phyloP scores from a whole-genome alignment of 2,888 invertebrate species.

The Drosophila borealis region DNA sequence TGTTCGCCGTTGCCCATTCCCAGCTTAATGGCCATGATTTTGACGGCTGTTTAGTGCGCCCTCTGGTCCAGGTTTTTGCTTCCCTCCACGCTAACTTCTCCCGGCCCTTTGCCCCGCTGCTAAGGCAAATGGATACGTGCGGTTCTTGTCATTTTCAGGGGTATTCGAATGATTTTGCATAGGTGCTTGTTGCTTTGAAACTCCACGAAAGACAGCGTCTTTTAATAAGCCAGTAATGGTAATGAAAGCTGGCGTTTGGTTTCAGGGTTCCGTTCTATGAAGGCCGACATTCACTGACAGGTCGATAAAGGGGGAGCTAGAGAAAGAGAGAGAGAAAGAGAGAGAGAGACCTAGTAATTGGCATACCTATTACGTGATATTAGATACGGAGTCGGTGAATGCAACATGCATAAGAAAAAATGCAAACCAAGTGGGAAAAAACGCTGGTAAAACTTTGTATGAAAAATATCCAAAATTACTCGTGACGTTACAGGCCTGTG shows the following conservation, averaged over 20 bases:
- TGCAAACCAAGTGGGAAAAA: no score
- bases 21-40: constrained; percentile 82
- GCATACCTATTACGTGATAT: no score
- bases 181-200: constrained; percentile 28
- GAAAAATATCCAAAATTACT: no score
- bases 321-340: no score
- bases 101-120: constrained; percentile 9
- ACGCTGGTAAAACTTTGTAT: no score
- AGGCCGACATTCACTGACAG: background rate
- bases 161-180: constrained; percentile 37
- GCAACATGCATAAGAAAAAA: no score
- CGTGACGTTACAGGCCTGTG: no score
- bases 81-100: constrained; percentile 1
- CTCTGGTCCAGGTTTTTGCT: background rate
- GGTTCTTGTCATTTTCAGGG: constrained; percentile 34
- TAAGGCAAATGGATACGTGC: constrained; percentile 65
- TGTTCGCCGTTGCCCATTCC: constrained; percentile 52
- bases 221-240: constrained; percentile 70
- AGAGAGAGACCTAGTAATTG: no score
- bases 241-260: constrained; percentile 63
- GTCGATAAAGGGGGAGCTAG: no score
- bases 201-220: constrained; percentile 49
- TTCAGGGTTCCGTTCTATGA: constrained; percentile 10
- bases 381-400: no score
- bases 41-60: constrained; percentile 80